A percentile compares a stretch with the other conserved stretches of the same genome.
Conservation (phyloP, 1,140 invertebrate genomes). For the Aplysia californica region DNA sequence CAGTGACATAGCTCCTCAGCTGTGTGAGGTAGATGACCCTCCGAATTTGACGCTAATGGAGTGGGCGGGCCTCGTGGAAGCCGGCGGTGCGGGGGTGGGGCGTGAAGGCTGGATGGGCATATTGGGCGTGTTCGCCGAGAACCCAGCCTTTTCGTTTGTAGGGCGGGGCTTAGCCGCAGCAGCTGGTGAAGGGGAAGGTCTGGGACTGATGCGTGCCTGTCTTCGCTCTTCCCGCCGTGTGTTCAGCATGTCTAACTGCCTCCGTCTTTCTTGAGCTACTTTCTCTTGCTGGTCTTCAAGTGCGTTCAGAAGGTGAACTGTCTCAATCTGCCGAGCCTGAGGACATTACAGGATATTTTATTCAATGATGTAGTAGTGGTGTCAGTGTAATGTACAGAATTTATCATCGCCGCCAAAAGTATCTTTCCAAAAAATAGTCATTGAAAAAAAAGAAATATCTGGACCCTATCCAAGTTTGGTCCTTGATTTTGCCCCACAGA, state of each 20-base stretch:
- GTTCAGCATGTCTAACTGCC: slow-evolving; percentile 51
- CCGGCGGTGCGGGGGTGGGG: no score
- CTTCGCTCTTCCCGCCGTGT: slow-evolving; percentile 45
- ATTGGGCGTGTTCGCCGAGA: no score
- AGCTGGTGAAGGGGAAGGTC: slow-evolving; percentile 31
- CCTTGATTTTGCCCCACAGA: no score
- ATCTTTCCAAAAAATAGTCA: not conserved
- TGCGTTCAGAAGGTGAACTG: slow-evolving; percentile 49
- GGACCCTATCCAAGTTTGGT: not conserved
- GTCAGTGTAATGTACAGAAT: not conserved
- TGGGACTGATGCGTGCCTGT: slow-evolving; percentile 34
- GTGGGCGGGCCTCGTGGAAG: not conserved
- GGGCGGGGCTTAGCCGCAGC: slow-evolving; percentile 16
- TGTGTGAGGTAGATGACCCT: not conserved
- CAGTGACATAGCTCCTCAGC: not conserved
- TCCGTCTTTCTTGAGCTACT: slow-evolving; percentile 45
- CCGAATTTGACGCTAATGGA: not conserved
- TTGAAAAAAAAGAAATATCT: not conserved
- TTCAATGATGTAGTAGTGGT: not conserved
- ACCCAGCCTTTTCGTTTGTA: no score
- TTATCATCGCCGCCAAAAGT: not conserved
- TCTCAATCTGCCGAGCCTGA: slow-evolving; percentile 51
- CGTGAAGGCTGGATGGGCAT: no score
- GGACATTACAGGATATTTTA: not conserved
- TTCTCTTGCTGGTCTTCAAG: slow-evolving; percentile 52